Evolutionary conservation across 2,888 invertebrate genomes (phyloP), one percentile per base, ranked within the genome.

Genomic region (Cheilosia scutellata): DNA sequence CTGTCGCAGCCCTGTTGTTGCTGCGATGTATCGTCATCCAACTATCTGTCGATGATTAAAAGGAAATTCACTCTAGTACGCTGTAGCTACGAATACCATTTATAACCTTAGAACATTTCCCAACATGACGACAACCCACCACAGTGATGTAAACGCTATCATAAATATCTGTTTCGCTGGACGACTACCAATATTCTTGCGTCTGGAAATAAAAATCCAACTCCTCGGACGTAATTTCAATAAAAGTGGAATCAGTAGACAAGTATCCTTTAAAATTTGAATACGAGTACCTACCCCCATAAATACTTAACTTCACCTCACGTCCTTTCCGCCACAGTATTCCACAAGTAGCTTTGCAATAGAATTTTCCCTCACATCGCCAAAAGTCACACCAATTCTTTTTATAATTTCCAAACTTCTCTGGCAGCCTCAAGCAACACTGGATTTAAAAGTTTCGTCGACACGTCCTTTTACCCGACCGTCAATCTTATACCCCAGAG

Each of bases 401-500:
- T 62, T 62, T 51, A 11, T 13, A 72, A 37, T 57, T 20, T 74
- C 37, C 44, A 66, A 75, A 57, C 33, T 58, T 58, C 1, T 4
- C 40, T n/a, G n/a, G 44, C 29, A 75, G 40, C 57, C 57, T 25
- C 58, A 66, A 49, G 40, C 55, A 55, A 47, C 55, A 13, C 3
- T 37, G 65, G 55, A 49, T 27, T 47, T 40, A 7, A 47, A 75
- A 66, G 57, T 66, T 66, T 44, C 33, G 37, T 25, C 57, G 49
- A 71, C 58, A 40, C 71, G 58, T 20, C 47, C 4, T 27, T 9
- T 4, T 5, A 33, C 9, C 25, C 11, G 16, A 5, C 29, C 5
- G 25, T 13, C 31, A 57, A 33, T 44, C 33, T n/a, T 27, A 27
- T 9, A 31, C 53, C 42, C 51, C 9, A n/a, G 60, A 16, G 51